Conservation (phyloP, 2,888 invertebrate species). For the Thecocarcelia acutangulata region DNA sequence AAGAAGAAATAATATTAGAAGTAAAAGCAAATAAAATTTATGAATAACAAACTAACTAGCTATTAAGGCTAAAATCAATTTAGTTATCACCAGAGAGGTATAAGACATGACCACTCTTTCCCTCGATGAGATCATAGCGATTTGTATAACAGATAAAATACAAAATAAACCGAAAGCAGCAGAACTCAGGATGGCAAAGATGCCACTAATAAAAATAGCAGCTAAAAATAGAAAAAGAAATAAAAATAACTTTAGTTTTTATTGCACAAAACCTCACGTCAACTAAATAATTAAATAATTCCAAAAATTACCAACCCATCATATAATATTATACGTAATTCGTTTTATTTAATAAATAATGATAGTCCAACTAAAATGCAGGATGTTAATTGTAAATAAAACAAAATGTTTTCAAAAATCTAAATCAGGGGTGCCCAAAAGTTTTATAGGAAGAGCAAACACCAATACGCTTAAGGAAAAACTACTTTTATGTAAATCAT, state of each 20-base stretch:
- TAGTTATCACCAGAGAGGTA: conserved; percentile 88
- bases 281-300: too few relatives aligned
- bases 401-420: too few relatives aligned
- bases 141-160: conserved; percentile 89
- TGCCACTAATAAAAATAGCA: conserved; percentile 91
- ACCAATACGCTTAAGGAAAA: too few relatives aligned
- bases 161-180: conserved; percentile 89
- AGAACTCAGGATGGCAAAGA: conserved; percentile 89
- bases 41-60: conserved; percentile 85
- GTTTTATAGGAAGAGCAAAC: too few relatives aligned
- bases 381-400: too few relatives aligned
- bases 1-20: conserved; percentile 15
- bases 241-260: neutral
- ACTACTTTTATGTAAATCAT: too few relatives aligned
- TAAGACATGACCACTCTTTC: conserved; percentile 91
- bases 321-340: too few relatives aligned
- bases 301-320: too few relatives aligned
- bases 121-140: conserved; percentile 93
- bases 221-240: conserved; percentile 82
- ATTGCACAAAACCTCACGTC: neutral
- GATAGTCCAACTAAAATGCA: too few relatives aligned
- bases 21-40: neutral
- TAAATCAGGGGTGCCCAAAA: too few relatives aligned
- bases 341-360: too few relatives aligned
- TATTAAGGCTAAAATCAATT: conserved; percentile 89